A percentile compares a stretch with the other conserved stretches of the same genome.
Evolutionary conservation across 2,113 vertebrate species (phyloP).

Genomic region (Arvicanthis niloticus): DNA sequence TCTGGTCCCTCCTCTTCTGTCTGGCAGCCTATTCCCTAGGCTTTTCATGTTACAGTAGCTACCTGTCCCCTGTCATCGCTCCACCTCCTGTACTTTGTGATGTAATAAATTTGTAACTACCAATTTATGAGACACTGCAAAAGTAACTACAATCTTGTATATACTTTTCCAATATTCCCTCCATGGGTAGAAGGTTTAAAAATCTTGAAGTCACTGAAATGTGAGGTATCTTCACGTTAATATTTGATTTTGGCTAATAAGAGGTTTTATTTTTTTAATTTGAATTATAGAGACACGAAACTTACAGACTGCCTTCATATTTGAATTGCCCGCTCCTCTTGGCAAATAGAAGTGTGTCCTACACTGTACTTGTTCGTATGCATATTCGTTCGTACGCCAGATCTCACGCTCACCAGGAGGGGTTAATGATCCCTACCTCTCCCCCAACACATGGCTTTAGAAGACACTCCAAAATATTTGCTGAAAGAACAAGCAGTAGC

Average conservation of each 20-base stretch:
- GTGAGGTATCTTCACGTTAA: neutral
- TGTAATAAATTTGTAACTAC: neutral
- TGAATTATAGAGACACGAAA: neutral
- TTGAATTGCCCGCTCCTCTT: neutral
- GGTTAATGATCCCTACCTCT: neutral
- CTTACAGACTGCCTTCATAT: neutral
- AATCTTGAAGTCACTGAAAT: slow-evolving; percentile 23
- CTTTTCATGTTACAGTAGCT: neutral
- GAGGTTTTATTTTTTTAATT: neutral
- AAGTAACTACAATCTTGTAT: neutral
- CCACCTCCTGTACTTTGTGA: neutral
- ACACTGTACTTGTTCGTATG: neutral
- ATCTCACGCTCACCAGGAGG: neutral
- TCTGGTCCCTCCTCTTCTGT: neutral
- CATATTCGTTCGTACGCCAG: neutral
- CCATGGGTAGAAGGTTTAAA: neutral
- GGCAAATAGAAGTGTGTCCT: neutral
- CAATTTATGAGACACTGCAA: neutral
- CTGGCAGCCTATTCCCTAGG: too few species aligned
- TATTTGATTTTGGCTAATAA: neutral
- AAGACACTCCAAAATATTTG: neutral
- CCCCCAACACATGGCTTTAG: neutral
- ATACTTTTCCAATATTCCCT: neutral
- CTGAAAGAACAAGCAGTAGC: neutral
- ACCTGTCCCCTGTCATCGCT: neutral